A percentile compares a stretch with the other conserved stretches of the same genome.
Evolutionary conservation across 2,888 invertebrate species (phyloP).

Genomic region (Eilema depressum): DNA sequence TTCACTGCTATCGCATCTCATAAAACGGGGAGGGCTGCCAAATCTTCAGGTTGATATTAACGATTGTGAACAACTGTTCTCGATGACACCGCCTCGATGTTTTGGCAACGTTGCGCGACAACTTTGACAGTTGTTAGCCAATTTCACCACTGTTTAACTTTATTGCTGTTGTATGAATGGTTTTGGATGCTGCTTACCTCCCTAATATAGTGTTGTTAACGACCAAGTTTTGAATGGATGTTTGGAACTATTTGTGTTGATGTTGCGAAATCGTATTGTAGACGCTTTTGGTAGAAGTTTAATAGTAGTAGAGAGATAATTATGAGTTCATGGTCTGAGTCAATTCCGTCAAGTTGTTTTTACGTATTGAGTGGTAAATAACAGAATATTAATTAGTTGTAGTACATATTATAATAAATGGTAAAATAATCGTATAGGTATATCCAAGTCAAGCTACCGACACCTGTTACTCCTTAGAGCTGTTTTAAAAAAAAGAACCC

Average conservation of each 20-base stretch:
- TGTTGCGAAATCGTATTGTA: background rate
- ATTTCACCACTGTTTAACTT: slow-evolving; percentile 35
- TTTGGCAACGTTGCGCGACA: slow-evolving; percentile 38
- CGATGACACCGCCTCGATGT: slow-evolving; percentile 8
- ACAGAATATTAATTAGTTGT: too few species aligned
- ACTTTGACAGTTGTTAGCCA: slow-evolving; percentile 35
- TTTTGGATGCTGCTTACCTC: background rate
- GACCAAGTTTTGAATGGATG: background rate
- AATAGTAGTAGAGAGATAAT: too few species aligned
- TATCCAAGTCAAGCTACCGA: too few species aligned
- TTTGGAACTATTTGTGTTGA: background rate
- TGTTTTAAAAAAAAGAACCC: too few species aligned
- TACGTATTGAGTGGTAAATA: too few species aligned
- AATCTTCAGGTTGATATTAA: slow-evolving; percentile 26
- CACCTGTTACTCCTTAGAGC: too few species aligned
- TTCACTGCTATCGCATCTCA: slow-evolving; percentile 29
- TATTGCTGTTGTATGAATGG: slow-evolving; percentile 25
- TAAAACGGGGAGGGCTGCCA: slow-evolving; percentile 40
- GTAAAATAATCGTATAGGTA: too few species aligned
- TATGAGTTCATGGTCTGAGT: too few species aligned
- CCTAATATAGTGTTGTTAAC: background rate
- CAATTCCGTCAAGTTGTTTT: too few species aligned
- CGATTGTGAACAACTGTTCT: slow-evolving; percentile 18
- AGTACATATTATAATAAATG: too few species aligned
- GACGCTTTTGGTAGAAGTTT: background rate